Conservation (phyloP, 1,140 invertebrate genomes). For the Dysdera silvatica region DNA sequence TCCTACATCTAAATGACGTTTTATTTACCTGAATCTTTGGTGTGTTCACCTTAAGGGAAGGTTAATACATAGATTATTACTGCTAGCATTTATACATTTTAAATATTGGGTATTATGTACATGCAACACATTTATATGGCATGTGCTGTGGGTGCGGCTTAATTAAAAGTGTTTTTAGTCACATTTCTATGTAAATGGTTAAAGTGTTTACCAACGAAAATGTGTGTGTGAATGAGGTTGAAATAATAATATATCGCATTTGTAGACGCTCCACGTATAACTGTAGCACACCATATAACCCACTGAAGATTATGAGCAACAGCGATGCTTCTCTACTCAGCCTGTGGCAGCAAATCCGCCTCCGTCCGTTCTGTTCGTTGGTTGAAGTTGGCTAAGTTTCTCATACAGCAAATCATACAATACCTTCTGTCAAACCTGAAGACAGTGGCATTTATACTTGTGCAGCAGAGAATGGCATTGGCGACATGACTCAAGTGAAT, state of each 20-base stretch:
- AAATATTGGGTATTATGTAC: no score
- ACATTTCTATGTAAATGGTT: no score
- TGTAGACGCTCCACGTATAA: slow-evolving; percentile 77
- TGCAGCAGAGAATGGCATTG: slow-evolving; percentile 68
- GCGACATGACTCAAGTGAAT: slow-evolving; percentile 38
- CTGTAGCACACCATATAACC: slow-evolving; percentile 81
- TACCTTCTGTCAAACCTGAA: slow-evolving; percentile 42
- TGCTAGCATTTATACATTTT: no score
- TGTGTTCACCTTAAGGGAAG: no score
- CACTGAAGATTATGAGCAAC: slow-evolving; percentile 72
- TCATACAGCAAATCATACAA: slow-evolving; percentile 35
- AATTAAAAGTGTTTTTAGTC: no score
- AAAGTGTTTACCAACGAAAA: no score
- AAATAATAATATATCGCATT: neutral
- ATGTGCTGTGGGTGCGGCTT: no score
- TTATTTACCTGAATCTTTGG: no score
- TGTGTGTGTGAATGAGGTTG: no score
- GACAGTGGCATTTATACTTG: slow-evolving; percentile 79
- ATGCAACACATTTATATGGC: no score
- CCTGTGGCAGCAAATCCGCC: slow-evolving; percentile 79
- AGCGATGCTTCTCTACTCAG: slow-evolving; percentile 70
- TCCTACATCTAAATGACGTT: no score
- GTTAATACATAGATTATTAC: no score
- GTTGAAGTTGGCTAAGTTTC: slow-evolving; percentile 67
- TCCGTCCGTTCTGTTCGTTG: slow-evolving; percentile 69